These are phyloP conservation scores for Caenorhabditis sp. DNA, from an alignment of 2,888 invertebrate species.

Conservation along the genomic window DNA sequence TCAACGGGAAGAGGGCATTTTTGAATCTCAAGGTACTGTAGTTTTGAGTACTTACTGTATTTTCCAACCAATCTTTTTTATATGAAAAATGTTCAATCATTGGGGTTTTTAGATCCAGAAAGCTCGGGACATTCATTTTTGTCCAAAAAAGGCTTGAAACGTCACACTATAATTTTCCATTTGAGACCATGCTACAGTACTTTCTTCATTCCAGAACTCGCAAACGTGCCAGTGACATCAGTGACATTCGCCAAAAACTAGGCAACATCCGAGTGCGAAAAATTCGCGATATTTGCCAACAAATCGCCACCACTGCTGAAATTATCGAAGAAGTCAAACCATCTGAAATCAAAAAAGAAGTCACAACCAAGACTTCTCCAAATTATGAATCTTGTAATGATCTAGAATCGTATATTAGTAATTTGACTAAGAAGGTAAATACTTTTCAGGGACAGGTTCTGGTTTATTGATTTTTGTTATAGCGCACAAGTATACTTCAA, in stretches of 20 bases:
- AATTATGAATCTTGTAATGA: conserved; percentile 36
- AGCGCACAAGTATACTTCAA: neutral
- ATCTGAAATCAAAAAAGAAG: neutral
- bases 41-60: too few relatives aligned
- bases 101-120: too few relatives aligned
- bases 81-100: too few relatives aligned
- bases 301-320: conserved; percentile 10
- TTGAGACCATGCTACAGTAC: too few relatives aligned
- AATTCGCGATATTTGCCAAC: conserved; percentile 15
- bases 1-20: too few relatives aligned
- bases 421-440: conserved; percentile 24
- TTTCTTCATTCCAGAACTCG: conserved; percentile 33
- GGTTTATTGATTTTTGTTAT: neutral
- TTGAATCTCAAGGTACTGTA: too few relatives aligned
- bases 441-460: neutral
- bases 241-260: conserved; percentile 28
- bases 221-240: conserved; percentile 23
- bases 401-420: conserved; percentile 40
- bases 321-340: conserved; percentile 1
- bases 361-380: conserved; percentile 19
- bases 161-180: too few relatives aligned
- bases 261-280: conserved; percentile 38
- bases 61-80: too few relatives aligned
- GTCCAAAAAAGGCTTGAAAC: too few relatives aligned
- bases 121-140: too few relatives aligned